Base-by-base conservation (phyloP, 64 coral and sea anemone genomes). In the Orbicella faveolata region DNA sequence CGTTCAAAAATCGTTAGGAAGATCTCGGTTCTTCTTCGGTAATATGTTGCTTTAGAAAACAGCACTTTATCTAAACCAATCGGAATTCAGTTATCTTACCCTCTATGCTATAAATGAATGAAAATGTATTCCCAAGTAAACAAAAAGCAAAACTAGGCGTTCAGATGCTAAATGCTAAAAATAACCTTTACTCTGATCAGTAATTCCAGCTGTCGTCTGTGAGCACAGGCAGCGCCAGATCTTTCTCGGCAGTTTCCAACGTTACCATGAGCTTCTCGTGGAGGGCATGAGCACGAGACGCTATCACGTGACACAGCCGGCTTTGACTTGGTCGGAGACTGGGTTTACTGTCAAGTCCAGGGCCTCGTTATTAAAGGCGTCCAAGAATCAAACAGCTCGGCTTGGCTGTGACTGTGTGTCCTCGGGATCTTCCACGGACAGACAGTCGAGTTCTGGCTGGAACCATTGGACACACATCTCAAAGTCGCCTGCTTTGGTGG, bases 381-480 rank as follows among this genome's bases (percentile, higher is more conserved):
- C 93, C 34, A 96, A 36, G 34, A 92, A 3, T 87, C 63, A 87
- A 18, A 68, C 39, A 52, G 21, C 36, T 36, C 66, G 73, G 8
- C 19, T 25, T 8, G 30, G 84, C 34, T 55, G 63, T 25, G 20
- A 78, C 74, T 79, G 23, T 16, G 48, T 69, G 75, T 63, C 16
- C 63, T 53, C 75, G 1, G 53, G 26, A 76, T 76, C 87, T 36
- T 52, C 54, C 36, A 66, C 34, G 35, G 13, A 62, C 37, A 66
- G 21, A 75, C 61, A 25, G 9, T 90, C 81, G 35, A 89, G 69
- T 41, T 77, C 76, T 0, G 87, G 88, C 5, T 90, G 67, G n/a
- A 85, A 79, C 95, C 95, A 96, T 41, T 96, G 87, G 33, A 96
- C 83, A 57, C 91, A 96, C 16, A 96, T 54, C 63, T 96, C 95